A percentile compares a stretch with the other conserved stretches of the same genome.
phyloP scores from a whole-genome alignment of 2,888 invertebrate species.

The Noctua fimbriata region DNA sequence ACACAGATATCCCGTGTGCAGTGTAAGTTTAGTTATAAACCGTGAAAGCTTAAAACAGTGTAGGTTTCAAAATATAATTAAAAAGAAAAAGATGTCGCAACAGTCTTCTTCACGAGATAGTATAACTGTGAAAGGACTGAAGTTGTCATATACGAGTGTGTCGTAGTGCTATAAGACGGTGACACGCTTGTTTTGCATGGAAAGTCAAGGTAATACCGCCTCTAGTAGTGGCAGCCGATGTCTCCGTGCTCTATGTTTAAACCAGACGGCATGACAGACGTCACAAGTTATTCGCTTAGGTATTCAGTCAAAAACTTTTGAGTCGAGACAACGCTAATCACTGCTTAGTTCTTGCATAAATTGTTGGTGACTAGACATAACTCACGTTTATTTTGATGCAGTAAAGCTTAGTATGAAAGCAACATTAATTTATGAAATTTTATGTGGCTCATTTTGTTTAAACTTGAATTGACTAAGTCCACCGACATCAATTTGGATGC shows the following conservation, averaged over 20 bases:
- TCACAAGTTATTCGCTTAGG: slow-evolving; percentile 52
- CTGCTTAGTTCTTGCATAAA: slow-evolving; percentile 35
- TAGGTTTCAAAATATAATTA: no score
- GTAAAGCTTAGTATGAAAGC: slow-evolving; percentile 10
- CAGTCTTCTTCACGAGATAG: no score
- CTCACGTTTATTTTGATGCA: slow-evolving; percentile 25
- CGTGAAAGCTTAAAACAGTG: no score
- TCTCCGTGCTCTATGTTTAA: background rate
- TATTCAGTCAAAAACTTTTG: slow-evolving; percentile 56
- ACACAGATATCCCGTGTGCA: no score
- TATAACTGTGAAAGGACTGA: background rate
- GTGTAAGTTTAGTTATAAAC: no score
- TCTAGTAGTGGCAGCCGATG: background rate
- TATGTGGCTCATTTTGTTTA: background rate
- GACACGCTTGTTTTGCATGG: background rate
- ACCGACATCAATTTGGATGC: background rate
- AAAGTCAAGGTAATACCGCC: background rate
- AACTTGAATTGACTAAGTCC: no score
- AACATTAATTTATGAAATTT: background rate
- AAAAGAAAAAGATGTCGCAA: no score
- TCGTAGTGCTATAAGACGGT: background rate
- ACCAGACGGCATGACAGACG: slow-evolving; percentile 37
- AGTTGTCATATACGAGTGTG: background rate
- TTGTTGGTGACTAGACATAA: slow-evolving; percentile 28
- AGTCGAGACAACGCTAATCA: slow-evolving; percentile 41